phyloP scores from a whole-genome alignment of 1,140 invertebrate species.

The Drosophila subpulchrella region DNA sequence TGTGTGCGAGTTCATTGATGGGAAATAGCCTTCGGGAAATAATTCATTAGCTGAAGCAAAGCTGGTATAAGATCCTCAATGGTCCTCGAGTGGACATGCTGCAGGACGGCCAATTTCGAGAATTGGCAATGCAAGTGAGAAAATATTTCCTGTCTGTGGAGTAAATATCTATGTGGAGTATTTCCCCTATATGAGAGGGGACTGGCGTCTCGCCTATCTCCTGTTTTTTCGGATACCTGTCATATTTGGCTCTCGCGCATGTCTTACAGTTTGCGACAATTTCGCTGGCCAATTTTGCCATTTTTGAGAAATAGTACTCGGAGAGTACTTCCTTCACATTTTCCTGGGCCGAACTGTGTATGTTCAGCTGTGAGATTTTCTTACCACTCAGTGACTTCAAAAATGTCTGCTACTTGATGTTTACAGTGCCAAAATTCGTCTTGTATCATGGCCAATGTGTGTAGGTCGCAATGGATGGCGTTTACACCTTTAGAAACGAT shows the following conservation, averaged over 20 bases:
- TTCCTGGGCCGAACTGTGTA: neutral
- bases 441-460: neutral
- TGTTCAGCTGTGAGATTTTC: neutral
- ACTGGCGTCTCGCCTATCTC: slow-evolving; percentile 21
- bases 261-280: slow-evolving; percentile 35
- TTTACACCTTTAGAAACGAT: neutral
- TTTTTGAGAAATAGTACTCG: slow-evolving; percentile 31
- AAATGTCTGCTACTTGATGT: neutral
- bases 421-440: neutral
- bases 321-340: slow-evolving; percentile 20
- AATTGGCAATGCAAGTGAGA: no score
- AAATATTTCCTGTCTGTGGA: neutral
- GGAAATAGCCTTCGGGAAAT: no score
- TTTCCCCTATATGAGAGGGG: slow-evolving; percentile 14
- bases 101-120: no score
- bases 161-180: neutral
- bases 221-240: slow-evolving; percentile 22
- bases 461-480: slow-evolving; percentile 3
- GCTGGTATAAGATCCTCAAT: no score
- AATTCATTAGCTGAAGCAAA: no score
- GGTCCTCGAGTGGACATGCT: no score
- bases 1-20: no score
- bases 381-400: neutral
- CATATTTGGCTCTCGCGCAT: slow-evolving; percentile 8
- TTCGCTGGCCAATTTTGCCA: slow-evolving; percentile 21